These are phyloP conservation scores for Microctonus aethiopoides DNA, from an alignment of 2,888 invertebrate genomes.

Conservation along the genomic window DNA sequence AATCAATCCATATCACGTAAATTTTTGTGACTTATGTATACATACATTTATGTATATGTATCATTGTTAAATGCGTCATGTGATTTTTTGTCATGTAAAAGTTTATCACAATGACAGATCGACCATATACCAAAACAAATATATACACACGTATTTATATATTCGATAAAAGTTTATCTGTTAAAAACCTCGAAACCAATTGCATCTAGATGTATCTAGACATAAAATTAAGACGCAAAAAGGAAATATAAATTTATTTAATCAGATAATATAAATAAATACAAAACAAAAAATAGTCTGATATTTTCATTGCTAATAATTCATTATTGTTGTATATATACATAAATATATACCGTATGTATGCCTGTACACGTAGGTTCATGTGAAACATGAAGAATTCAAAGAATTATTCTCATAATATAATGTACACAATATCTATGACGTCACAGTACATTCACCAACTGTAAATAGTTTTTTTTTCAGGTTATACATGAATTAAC, in stretches of 20 bases:
- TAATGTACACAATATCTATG: not conserved
- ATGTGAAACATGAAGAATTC: not conserved
- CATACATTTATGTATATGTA: not conserved
- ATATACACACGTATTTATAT: not conserved
- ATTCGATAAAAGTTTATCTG: not conserved
- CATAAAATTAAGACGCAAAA: not conserved
- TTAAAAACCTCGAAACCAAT: not conserved
- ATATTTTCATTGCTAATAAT: no score
- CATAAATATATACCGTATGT: not conserved
- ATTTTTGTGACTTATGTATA: not conserved
- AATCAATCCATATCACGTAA: no score
- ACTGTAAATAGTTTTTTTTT: not conserved
- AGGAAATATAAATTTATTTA: not conserved
- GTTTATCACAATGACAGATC: not conserved
- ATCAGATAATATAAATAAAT: not conserved
- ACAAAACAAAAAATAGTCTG: no score
- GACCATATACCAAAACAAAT: not conserved
- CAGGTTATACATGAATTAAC: not conserved
- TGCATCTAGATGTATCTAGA: not conserved
- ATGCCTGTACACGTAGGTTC: not conserved
- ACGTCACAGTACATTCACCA: not conserved
- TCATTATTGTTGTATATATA: no score
- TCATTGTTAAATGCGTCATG: no score
- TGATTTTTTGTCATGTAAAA: not conserved
- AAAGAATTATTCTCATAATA: not conserved